Conservation (phyloP, 2,888 invertebrate species). For the Suillia variegata region DNA sequence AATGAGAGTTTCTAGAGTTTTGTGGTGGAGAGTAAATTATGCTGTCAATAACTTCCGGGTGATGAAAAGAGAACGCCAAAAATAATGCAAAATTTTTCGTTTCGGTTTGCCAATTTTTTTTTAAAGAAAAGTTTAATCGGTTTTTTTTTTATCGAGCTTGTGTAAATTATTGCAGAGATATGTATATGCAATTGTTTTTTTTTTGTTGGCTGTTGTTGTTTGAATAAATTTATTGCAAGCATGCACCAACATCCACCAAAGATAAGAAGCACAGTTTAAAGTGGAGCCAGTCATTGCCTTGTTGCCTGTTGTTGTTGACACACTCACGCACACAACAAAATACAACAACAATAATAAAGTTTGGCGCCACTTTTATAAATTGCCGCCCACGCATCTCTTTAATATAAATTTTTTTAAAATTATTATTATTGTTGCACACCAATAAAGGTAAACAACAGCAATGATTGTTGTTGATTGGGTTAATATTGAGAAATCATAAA, state of each 20-base stretch:
- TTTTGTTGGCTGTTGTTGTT: constrained; percentile 19
- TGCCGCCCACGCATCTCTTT: constrained; percentile 29
- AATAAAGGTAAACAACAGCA: neutral
- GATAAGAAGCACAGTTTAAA: constrained; percentile 13
- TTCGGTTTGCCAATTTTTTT: constrained; percentile 40
- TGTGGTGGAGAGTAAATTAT: constrained; percentile 12
- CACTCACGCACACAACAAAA: too few species aligned
- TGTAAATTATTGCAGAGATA: neutral
- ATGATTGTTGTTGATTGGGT: constrained; percentile 19
- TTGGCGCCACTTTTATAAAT: constrained; percentile 40
- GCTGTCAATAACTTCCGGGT: constrained; percentile 28
- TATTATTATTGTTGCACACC: neutral
- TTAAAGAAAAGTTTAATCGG: constrained; percentile 35
- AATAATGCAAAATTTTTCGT: constrained; percentile 42
- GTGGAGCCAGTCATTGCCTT: constrained; percentile 14
- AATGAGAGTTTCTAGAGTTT: neutral
- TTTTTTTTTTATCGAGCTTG: too few species aligned
- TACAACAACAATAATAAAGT: constrained; percentile 32
- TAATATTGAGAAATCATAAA: constrained; percentile 24
- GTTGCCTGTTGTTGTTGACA: constrained; percentile 9
- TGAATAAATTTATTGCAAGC: constrained; percentile 16
- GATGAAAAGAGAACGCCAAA: constrained; percentile 50
- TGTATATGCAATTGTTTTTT: constrained; percentile 12
- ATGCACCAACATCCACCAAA: constrained; percentile 27
- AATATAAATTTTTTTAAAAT: too few species aligned